Evolutionary conservation across 2,113 vertebrate species (phyloP).

Genomic region (Pluvialis apricaria): DNA sequence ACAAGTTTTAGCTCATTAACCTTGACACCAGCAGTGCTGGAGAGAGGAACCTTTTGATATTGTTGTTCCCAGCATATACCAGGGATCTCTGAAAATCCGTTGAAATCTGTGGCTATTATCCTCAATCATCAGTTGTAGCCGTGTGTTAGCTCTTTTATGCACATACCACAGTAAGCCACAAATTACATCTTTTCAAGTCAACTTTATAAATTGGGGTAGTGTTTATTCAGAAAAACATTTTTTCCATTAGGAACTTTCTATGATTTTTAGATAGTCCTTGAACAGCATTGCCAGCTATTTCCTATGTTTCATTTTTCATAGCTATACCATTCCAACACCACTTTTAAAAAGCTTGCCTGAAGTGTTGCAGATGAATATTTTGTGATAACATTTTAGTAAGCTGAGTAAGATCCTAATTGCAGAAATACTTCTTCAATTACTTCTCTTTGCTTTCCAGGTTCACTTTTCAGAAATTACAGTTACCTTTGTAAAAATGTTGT

Average conservation of each 20-base stretch:
- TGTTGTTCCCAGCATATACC: slow-evolving; percentile 4
- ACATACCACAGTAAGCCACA: background rate
- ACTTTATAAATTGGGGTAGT: background rate
- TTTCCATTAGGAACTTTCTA: background rate
- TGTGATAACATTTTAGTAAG: background rate
- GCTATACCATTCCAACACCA: background rate
- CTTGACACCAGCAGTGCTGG: slow-evolving; percentile 46
- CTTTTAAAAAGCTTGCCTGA: background rate
- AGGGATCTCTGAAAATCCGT: background rate
- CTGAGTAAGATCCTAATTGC: background rate
- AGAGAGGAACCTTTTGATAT: slow-evolving; percentile 24
- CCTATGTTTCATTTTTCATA: background rate
- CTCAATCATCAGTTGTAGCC: background rate
- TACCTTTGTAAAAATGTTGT: background rate
- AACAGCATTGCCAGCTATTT: background rate
- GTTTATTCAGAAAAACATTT: background rate
- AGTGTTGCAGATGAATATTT: background rate
- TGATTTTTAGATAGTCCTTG: background rate
- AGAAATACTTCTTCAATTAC: background rate
- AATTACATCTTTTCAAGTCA: background rate
- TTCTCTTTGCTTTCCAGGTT: background rate
- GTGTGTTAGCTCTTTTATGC: background rate
- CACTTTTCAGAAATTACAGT: background rate
- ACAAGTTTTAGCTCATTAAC: slow-evolving; percentile 66
- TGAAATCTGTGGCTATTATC: background rate